Percentiles rank a stretch among this genome's conserved stretches.
Evolutionary conservation across 2,888 invertebrate genomes (phyloP).

Genomic region (Drosophila merina): DNA sequence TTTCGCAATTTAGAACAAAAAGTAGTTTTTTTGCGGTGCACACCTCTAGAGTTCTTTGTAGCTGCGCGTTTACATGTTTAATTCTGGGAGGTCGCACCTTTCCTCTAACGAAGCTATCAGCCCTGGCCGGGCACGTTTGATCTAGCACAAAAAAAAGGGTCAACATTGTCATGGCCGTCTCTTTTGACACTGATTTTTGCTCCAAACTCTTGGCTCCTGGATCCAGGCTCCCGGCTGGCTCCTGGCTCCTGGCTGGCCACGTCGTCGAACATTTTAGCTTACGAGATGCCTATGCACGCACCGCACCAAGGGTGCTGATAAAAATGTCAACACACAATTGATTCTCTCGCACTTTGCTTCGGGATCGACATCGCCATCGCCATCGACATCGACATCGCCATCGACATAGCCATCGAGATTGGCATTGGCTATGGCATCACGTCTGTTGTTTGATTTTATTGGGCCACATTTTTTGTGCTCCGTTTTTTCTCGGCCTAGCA

Average conservation of each 20-base stretch:
- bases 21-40: neutral
- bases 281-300: conserved; percentile 66
- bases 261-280: conserved; percentile 65
- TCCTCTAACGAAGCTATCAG: conserved; percentile 34
- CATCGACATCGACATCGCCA: conserved; percentile 15
- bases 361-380: conserved; percentile 17
- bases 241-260: neutral
- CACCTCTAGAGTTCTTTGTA: neutral
- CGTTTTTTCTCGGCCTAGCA: conserved; percentile 28
- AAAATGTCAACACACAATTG: conserved; percentile 79
- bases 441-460: conserved; percentile 78
- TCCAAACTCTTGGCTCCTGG: neutral
- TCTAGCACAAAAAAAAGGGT: conserved; percentile 61
- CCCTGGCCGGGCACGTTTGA: conserved; percentile 43
- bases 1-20: no score
- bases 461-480: conserved; percentile 63
- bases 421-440: conserved; percentile 59
- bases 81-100: conserved; percentile 65
- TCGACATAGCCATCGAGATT: conserved; percentile 10
- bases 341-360: conserved; percentile 67
- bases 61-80: conserved; percentile 64
- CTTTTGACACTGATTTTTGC: conserved; percentile 62
- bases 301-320: conserved; percentile 59
- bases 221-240: neutral
- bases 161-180: conserved; percentile 57